Conservation (phyloP, 2,888 invertebrate genomes). For the Uropetala carovei region DNA sequence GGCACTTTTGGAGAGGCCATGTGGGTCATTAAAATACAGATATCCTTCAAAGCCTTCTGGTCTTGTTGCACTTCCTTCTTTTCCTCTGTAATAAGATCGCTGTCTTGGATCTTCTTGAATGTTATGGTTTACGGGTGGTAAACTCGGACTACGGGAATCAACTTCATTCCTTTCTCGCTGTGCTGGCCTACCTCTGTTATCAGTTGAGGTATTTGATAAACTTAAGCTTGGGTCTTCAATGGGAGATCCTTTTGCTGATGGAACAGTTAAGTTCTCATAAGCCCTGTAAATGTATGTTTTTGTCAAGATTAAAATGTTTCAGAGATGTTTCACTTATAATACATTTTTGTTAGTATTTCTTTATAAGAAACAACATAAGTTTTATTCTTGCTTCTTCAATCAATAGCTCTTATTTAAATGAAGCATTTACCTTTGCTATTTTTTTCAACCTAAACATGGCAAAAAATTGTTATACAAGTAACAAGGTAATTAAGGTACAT, state of each 20-base stretch:
- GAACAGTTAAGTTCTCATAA: constrained; percentile 31
- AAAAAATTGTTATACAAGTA: no score
- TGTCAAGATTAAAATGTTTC: background rate
- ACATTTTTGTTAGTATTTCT: background rate
- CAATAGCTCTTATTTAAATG: no score
- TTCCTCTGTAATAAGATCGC: background rate
- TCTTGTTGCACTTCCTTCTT: background rate
- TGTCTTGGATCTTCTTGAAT: constrained; percentile 4
- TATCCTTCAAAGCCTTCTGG: constrained; percentile 27
- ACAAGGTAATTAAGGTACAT: no score
- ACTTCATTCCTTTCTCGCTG: background rate
- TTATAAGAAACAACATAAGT: background rate
- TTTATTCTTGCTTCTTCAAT: no score
- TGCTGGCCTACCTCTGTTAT: constrained; percentile 18
- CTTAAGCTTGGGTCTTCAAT: background rate
- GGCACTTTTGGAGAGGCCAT: constrained; percentile 33
- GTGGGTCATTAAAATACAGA: constrained; percentile 20
- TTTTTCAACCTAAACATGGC: no score
- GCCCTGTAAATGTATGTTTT: background rate
- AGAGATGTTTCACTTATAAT: background rate
- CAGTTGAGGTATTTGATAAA: background rate
- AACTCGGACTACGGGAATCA: constrained; percentile 31
- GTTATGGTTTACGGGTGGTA: constrained; percentile 3
- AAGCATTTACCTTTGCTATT: no score
- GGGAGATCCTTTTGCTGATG: constrained; percentile 23